Conservation (phyloP, 1,140 invertebrate species). For the Drosophila guanche region DNA sequence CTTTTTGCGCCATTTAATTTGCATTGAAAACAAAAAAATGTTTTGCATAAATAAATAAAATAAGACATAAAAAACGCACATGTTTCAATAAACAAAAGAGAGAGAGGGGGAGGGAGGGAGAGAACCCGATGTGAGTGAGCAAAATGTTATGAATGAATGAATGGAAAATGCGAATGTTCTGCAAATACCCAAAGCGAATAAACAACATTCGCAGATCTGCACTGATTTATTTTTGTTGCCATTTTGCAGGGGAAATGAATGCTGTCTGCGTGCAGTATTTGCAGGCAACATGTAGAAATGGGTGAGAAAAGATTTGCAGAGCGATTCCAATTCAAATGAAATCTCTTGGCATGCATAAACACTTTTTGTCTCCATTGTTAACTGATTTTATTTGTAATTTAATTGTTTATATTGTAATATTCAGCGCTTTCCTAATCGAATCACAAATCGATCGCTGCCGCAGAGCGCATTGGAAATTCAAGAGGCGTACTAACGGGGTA, state of each 20-base stretch:
- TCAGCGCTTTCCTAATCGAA: too few relatives aligned
- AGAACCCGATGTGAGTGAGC: constrained; percentile 59
- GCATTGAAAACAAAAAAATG: constrained; percentile 44
- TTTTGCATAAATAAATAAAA: constrained; percentile 69
- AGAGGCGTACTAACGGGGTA: not conserved
- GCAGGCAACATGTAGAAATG: too few relatives aligned
- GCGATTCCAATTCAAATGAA: too few relatives aligned
- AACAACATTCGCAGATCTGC: constrained; percentile 20
- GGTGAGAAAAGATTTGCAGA: too few relatives aligned
- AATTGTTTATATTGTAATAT: too few relatives aligned
- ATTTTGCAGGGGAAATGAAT: too few relatives aligned
- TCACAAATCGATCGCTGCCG: too few relatives aligned
- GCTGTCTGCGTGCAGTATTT: constrained; percentile 19
- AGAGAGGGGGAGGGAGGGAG: constrained; percentile 6
- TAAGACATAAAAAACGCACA: constrained; percentile 34
- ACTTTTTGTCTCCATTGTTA: too few relatives aligned
- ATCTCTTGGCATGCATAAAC: too few relatives aligned
- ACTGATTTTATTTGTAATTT: too few relatives aligned
- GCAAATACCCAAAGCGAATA: constrained; percentile 22
- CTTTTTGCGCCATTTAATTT: constrained; percentile 36
- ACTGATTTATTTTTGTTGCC: too few relatives aligned
- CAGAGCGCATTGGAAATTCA: too few relatives aligned
- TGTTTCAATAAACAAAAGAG: constrained; percentile 49
- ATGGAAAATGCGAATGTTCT: constrained; percentile 22
- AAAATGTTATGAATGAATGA: constrained; percentile 71